Evolutionary conservation across 2,113 vertebrate species (phyloP).

Genomic region (Riparia riparia): DNA sequence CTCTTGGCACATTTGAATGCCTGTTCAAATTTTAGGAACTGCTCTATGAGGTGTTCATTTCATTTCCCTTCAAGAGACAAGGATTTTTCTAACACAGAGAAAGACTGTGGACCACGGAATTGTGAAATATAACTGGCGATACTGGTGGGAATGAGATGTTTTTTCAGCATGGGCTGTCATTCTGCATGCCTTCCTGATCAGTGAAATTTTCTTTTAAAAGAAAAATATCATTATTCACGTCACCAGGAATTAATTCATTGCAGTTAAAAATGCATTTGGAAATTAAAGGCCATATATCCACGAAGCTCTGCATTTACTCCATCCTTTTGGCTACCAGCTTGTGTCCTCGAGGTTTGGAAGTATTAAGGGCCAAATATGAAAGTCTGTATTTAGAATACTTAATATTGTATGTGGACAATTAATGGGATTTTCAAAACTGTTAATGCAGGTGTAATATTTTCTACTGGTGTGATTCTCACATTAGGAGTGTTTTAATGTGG

Average conservation of each 20-base stretch:
- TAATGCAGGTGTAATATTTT: not conserved
- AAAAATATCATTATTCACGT: not conserved
- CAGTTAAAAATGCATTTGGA: not conserved
- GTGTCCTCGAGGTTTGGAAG: not conserved
- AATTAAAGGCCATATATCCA: not conserved
- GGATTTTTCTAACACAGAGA: conserved; percentile 36
- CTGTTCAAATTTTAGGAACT: conserved; percentile 66
- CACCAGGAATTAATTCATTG: not conserved
- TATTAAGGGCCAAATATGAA: not conserved
- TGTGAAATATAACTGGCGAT: conserved; percentile 12
- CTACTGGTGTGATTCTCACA: not conserved
- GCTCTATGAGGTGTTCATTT: conserved; percentile 59
- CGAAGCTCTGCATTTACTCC: not conserved
- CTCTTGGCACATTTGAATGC: conserved; percentile 56
- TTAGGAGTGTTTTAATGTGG: not conserved
- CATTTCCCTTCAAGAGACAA: conserved; percentile 55
- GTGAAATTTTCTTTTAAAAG: conserved; percentile 1
- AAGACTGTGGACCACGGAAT: not conserved
- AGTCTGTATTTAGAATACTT: not conserved
- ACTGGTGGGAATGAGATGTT: not conserved
- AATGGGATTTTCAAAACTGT: not conserved
- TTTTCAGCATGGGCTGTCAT: conserved; percentile 23
- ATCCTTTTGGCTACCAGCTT: not conserved
- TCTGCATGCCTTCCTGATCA: conserved; percentile 10
- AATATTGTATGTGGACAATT: not conserved